Evolutionary conservation across 2,797 vertebrate species (phyloP).

Genomic region (Arctocebus calabarensis): DNA sequence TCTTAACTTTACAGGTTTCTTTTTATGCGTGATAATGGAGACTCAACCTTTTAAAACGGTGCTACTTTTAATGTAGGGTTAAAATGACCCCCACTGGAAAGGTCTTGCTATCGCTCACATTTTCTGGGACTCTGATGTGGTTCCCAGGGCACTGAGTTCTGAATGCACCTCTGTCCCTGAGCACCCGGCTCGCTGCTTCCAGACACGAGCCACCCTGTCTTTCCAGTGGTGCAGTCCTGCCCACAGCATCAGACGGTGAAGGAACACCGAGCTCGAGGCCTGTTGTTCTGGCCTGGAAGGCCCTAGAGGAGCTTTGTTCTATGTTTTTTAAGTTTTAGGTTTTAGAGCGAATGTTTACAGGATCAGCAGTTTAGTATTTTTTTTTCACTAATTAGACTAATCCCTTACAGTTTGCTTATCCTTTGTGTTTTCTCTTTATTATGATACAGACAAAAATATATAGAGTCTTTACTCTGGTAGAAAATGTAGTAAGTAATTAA

Average conservation of each 20-base stretch:
- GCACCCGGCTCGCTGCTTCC: slow-evolving; percentile 68
- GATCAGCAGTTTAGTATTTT: slow-evolving; percentile 78
- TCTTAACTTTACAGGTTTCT: slow-evolving; percentile 15
- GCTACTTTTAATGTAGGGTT: neutral
- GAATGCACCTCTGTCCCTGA: slow-evolving; percentile 66
- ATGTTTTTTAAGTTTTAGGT: slow-evolving; percentile 82
- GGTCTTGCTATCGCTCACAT: slow-evolving; percentile 45
- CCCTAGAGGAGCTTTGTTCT: slow-evolving; percentile 81
- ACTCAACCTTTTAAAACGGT: slow-evolving; percentile 33
- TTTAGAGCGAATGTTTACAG: slow-evolving; percentile 77
- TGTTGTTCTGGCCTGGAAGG: slow-evolving; percentile 77
- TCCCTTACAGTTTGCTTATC: slow-evolving; percentile 65
- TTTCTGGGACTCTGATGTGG: slow-evolving; percentile 44
- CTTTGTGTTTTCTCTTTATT: slow-evolving; percentile 78
- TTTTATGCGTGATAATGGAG: neutral
- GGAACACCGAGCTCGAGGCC: slow-evolving; percentile 70
- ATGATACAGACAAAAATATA: slow-evolving; percentile 65
- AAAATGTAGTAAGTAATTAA: slow-evolving; percentile 69
- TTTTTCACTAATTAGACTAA: slow-evolving; percentile 80
- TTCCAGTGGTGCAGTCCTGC: neutral
- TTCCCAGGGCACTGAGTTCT: slow-evolving; percentile 58
- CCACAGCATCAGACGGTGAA: neutral
- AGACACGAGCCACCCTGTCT: slow-evolving; percentile 53
- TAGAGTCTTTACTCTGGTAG: slow-evolving; percentile 68
- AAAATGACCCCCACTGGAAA: slow-evolving; percentile 14